These are phyloP conservation scores for Halocaridina rubra DNA, from an alignment of 2,888 invertebrate species.

Conservation along the genomic window DNA sequence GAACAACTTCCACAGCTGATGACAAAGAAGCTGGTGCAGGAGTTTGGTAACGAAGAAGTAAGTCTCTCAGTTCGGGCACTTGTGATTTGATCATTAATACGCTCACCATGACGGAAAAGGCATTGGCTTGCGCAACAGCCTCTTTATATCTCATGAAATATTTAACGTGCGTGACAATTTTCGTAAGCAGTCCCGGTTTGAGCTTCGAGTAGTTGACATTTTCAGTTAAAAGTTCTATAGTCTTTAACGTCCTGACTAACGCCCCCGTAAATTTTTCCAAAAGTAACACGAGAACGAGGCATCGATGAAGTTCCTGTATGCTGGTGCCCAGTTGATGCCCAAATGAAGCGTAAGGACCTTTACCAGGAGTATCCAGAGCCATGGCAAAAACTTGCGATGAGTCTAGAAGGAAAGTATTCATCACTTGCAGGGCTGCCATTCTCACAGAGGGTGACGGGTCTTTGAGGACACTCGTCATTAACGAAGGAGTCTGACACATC, in stretches of 20 bases:
- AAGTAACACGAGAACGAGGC: conserved; percentile 47
- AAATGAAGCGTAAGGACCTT: conserved; percentile 50
- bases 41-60: conserved; percentile 50
- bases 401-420: conserved; percentile 54
- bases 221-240: conserved; percentile 55
- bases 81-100: conserved; percentile 59
- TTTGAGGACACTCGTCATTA: conserved; percentile 55
- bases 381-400: conserved; percentile 47
- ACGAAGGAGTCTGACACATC: conserved; percentile 56
- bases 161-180: conserved; percentile 55
- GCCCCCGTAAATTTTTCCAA: conserved; percentile 49
- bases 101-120: conserved; percentile 62
- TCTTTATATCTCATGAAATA: conserved; percentile 59
- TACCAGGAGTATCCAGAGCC: conserved; percentile 49
- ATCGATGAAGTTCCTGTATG: conserved; percentile 54
- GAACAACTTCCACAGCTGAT: conserved; percentile 19
- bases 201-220: conserved; percentile 61
- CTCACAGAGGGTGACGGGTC: conserved; percentile 47
- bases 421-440: conserved; percentile 48
- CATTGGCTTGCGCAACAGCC: conserved; percentile 60
- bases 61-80: conserved; percentile 46
- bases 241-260: conserved; percentile 51
- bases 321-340: conserved; percentile 59
- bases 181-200: conserved; percentile 51
- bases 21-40: conserved; percentile 22